Evolutionary conservation across 2,888 invertebrate genomes (phyloP).

Genomic region (Allacma fusca): DNA sequence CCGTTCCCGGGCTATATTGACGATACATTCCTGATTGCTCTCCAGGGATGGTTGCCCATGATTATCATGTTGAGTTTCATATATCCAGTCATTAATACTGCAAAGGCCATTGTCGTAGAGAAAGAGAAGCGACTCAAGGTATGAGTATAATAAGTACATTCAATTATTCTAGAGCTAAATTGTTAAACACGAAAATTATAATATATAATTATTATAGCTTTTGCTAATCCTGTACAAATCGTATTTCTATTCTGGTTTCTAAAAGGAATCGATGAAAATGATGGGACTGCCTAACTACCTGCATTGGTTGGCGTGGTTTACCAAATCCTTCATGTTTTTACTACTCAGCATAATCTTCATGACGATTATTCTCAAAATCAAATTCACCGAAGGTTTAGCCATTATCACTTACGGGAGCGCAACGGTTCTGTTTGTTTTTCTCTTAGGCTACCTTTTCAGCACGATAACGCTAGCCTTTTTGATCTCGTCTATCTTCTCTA

Average conservation of each 20-base stretch:
- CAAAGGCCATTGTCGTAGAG: conserved; percentile 76
- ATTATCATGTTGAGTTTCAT: conserved; percentile 68
- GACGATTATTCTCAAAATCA: conserved; percentile 63
- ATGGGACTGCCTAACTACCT: conserved; percentile 86
- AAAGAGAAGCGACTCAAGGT: conserved; percentile 80
- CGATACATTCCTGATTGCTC: conserved; percentile 67
- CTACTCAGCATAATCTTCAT: conserved; percentile 69
- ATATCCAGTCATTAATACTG: conserved; percentile 79
- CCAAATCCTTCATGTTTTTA: conserved; percentile 76
- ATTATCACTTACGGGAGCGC: conserved; percentile 77
- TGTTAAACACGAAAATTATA: no score
- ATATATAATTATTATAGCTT: no score
- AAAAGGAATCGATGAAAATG: conserved; percentile 88
- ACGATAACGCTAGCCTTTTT: conserved; percentile 81
- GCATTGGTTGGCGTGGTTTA: conserved; percentile 87
- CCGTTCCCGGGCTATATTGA: conserved; percentile 77
- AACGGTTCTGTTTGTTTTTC: conserved; percentile 74
- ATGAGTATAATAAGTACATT: conserved; percentile 39
- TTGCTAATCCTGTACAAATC: not conserved
- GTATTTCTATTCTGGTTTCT: conserved; percentile 1
- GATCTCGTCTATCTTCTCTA: conserved; percentile 80
- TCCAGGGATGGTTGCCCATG: conserved; percentile 51
- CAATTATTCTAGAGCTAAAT: no score
- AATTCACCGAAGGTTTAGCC: conserved; percentile 64
- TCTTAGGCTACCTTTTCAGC: conserved; percentile 75